These are phyloP conservation scores for Epizoanthus scotinus DNA, from an alignment of 92 coral and sea anemone genomes.

Conservation along the genomic window DNA sequence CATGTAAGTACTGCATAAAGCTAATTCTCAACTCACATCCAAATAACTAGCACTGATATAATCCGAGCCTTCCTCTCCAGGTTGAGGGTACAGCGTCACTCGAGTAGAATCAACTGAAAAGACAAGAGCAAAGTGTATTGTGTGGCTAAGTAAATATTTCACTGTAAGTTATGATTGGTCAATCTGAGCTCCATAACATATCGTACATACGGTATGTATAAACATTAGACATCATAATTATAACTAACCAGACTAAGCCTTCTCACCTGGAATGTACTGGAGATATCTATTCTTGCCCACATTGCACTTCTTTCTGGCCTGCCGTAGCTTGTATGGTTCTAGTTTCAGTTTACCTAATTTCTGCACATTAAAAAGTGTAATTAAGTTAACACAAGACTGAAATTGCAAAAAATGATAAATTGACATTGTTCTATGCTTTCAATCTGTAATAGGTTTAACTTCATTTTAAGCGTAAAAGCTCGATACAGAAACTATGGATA, in stretches of 20 bases:
- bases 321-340: constrained; percentile 74
- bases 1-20: not conserved
- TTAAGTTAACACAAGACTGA: too few relatives aligned
- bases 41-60: constrained; percentile 89
- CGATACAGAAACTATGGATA: not conserved
- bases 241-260: not conserved
- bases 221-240: too few relatives aligned
- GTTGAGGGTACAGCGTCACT: constrained; percentile 82
- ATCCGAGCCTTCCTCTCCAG: constrained; percentile 93
- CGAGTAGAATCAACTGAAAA: constrained; percentile 76
- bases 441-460: too few relatives aligned
- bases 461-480: not conserved
- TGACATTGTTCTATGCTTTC: too few relatives aligned
- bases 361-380: constrained; percentile 45
- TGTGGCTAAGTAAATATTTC: not conserved
- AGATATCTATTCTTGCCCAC: constrained; percentile 70
- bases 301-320: constrained; percentile 77
- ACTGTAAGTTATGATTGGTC: not conserved
- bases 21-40: constrained; percentile 63
- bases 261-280: constrained; percentile 78
- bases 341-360: constrained; percentile 54
- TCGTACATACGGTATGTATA: too few relatives aligned
- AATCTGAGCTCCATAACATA: too few relatives aligned
- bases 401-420: too few relatives aligned
- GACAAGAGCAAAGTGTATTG: not conserved